phyloP scores from a whole-genome alignment of 2,797 vertebrate genomes.

The Loris lydekkerianus region DNA sequence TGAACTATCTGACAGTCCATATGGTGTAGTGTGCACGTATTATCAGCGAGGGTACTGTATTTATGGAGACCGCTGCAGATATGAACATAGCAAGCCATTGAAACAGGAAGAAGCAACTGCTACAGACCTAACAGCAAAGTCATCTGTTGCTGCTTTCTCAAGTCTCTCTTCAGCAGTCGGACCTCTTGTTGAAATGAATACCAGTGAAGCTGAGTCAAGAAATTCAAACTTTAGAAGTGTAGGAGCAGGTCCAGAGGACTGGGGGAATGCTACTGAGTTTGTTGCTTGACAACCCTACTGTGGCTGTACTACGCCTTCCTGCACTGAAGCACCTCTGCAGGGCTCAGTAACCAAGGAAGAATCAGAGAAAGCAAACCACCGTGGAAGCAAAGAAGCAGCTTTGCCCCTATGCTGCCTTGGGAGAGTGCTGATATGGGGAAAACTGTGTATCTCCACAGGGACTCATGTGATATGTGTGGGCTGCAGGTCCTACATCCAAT shows the following conservation, averaged over 20 bases:
- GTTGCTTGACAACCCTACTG: conserved; percentile 98
- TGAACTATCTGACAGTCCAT: conserved; percentile 94
- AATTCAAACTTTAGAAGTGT: conserved; percentile 84
- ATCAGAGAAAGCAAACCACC: conserved; percentile 88
- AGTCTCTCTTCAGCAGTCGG: conserved; percentile 87
- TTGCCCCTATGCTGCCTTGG: conserved; percentile 96
- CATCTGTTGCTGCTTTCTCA: conserved; percentile 88
- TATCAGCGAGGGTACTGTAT: conserved; percentile 98
- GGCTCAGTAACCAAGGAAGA: conserved; percentile 92
- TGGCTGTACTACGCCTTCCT: conserved; percentile 92
- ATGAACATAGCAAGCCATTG: conserved; percentile 95
- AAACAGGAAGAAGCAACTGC: conserved; percentile 92
- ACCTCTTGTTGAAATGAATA: conserved; percentile 88
- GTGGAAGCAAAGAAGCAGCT: conserved; percentile 95
- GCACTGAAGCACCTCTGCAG: conserved; percentile 86
- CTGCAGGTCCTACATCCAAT: conserved; percentile 97
- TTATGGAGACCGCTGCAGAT: conserved; percentile 98
- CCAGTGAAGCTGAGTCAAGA: conserved; percentile 88
- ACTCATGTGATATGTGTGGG: conserved; percentile 98
- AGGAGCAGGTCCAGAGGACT: conserved; percentile 93
- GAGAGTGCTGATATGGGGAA: conserved; percentile 97
- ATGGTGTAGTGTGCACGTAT: conserved; percentile 97
- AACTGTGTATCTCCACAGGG: conserved; percentile 98
- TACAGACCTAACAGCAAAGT: conserved; percentile 87
- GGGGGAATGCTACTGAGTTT: conserved; percentile 98